Evolutionary conservation across 2,797 vertebrate genomes (phyloP).

Genomic region (Alectoris magna): DNA sequence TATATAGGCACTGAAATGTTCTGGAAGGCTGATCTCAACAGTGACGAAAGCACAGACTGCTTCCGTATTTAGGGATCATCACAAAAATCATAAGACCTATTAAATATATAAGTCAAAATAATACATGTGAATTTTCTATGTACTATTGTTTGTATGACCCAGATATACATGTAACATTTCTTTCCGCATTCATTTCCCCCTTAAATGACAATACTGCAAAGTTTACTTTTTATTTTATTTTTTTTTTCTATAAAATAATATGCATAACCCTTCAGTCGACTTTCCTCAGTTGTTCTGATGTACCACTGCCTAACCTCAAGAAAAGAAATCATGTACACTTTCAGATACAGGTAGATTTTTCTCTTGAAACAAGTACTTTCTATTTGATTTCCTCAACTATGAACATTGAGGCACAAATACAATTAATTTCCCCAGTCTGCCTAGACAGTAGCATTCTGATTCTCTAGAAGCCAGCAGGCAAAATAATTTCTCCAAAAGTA

Average conservation of each 20-base stretch:
- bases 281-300: neutral
- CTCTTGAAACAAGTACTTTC: neutral
- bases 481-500: neutral
- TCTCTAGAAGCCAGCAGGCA: neutral
- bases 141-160: neutral
- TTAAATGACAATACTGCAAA: neutral
- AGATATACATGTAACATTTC: neutral
- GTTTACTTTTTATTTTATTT: neutral
- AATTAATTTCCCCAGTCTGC: neutral
- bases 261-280: neutral
- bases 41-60: conserved; percentile 11
- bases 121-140: neutral
- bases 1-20: conserved; percentile 47
- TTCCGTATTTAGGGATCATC: conserved; percentile 43
- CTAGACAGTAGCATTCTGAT: neutral
- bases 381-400: neutral
- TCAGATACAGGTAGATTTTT: neutral
- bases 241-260: neutral
- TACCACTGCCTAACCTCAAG: neutral
- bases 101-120: neutral
- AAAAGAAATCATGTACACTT: neutral
- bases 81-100: conserved; percentile 35
- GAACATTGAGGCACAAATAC: neutral
- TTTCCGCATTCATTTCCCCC: neutral
- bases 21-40: conserved; percentile 19